phyloP scores from a whole-genome alignment of 2,113 vertebrate species.

The Atrichornis clamosus region DNA sequence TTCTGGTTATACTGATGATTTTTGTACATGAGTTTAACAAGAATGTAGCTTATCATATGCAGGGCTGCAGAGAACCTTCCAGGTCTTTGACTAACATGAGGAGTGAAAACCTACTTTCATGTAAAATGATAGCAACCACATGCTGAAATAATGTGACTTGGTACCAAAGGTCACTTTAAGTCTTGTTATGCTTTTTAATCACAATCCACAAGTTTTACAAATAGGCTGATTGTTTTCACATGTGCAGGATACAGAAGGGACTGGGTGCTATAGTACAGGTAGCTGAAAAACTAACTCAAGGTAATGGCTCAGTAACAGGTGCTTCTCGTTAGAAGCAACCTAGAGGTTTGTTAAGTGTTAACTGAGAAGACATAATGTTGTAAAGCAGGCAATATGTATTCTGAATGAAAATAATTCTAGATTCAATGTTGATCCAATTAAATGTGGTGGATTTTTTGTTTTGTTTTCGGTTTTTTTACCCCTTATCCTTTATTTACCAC shows the following conservation, averaged over 20 bases:
- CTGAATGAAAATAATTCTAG: not conserved
- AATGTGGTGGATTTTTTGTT: not conserved
- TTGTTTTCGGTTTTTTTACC: not conserved
- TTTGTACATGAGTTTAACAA: not conserved
- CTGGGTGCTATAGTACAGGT: not conserved
- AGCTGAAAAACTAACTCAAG: not conserved
- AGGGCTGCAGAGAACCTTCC: not conserved
- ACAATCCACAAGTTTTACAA: not conserved
- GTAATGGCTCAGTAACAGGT: not conserved
- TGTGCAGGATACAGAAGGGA: not conserved
- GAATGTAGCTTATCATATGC: not conserved
- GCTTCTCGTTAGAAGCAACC: not conserved
- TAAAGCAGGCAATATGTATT: not conserved
- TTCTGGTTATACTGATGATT: not conserved
- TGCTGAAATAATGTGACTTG: not conserved
- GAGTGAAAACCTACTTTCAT: not conserved
- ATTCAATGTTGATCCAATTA: not conserved
- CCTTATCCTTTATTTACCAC: not conserved
- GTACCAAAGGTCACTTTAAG: not conserved
- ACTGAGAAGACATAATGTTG: not conserved
- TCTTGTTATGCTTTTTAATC: not conserved
- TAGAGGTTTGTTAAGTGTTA: not conserved
- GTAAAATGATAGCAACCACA: not conserved
- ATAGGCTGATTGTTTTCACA: not conserved
- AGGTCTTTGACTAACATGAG: not conserved